Conservation (phyloP, 2,113 vertebrate species). For the Poicephalus meyeri region DNA sequence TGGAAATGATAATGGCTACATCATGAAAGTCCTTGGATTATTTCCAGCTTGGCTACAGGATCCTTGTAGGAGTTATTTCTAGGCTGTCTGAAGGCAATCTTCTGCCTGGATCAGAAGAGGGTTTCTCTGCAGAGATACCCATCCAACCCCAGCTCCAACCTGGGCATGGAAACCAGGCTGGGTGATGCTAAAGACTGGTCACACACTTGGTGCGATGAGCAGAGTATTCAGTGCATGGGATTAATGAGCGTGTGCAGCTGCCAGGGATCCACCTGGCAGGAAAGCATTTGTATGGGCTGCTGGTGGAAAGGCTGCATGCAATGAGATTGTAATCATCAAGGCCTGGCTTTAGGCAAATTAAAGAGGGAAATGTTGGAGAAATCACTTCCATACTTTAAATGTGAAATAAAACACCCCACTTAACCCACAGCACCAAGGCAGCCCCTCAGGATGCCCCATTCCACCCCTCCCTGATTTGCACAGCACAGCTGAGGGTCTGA, state of each 20-base stretch:
- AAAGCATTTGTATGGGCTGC: neutral
- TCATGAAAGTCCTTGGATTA: neutral
- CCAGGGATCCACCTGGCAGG: neutral
- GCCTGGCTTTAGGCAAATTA: neutral
- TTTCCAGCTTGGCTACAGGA: neutral
- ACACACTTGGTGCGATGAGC: neutral
- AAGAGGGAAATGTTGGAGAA: neutral
- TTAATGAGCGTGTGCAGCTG: neutral
- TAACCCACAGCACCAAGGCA: neutral
- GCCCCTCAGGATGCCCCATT: neutral
- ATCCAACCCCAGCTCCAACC: neutral
- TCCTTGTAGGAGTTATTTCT: neutral
- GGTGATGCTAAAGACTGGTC: neutral
- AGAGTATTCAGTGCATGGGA: neutral
- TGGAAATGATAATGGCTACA: neutral
- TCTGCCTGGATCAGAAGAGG: neutral
- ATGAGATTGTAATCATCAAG: neutral
- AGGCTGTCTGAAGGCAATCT: neutral
- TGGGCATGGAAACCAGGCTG: neutral
- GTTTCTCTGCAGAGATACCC: neutral
- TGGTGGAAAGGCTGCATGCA: neutral
- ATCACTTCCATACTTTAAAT: rapidly evolving
- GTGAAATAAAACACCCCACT: neutral
- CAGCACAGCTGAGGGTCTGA: neutral
- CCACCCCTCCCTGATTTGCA: neutral